These are phyloP conservation scores for Tenualosa thibaudeaui DNA, from an alignment of 2,797 vertebrate species.

Conservation along the genomic window DNA sequence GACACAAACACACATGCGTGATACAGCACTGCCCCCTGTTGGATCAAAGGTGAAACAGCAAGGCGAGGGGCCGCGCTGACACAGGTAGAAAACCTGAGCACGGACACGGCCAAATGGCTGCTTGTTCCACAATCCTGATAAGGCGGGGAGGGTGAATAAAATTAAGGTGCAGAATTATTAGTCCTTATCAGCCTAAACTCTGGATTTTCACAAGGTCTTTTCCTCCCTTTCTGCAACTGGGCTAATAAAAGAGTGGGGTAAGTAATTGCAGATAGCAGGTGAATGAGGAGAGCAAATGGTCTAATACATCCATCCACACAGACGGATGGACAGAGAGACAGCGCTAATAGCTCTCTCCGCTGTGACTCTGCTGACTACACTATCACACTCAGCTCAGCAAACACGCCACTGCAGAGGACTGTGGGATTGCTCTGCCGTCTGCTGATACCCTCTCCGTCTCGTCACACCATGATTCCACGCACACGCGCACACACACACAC, in stretches of 20 bases:
- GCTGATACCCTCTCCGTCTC: neutral
- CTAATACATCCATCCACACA: constrained; percentile 3
- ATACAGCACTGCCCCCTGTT: constrained; percentile 38
- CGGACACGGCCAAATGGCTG: neutral
- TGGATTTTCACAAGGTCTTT: neutral
- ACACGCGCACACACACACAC: neutral
- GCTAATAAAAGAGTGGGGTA: neutral
- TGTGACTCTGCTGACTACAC: neutral
- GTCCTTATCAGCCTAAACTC: neutral
- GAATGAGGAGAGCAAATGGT: neutral
- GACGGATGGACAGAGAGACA: neutral
- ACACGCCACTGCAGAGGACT: neutral
- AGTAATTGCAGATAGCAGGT: neutral
- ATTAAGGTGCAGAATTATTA: constrained; percentile 3
- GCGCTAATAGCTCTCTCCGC: neutral
- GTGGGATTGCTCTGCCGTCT: constrained; percentile 13
- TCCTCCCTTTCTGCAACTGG: neutral
- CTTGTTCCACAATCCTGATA: neutral
- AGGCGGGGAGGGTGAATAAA: neutral
- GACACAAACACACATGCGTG: neutral
- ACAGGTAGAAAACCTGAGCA: neutral
- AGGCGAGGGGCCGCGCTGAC: neutral
- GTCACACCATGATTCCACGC: neutral
- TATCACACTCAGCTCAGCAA: constrained; percentile 13
- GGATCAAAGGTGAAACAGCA: constrained; percentile 18